phyloP scores from a whole-genome alignment of 2,113 vertebrate genomes.

The Gadus macrocephalus region DNA sequence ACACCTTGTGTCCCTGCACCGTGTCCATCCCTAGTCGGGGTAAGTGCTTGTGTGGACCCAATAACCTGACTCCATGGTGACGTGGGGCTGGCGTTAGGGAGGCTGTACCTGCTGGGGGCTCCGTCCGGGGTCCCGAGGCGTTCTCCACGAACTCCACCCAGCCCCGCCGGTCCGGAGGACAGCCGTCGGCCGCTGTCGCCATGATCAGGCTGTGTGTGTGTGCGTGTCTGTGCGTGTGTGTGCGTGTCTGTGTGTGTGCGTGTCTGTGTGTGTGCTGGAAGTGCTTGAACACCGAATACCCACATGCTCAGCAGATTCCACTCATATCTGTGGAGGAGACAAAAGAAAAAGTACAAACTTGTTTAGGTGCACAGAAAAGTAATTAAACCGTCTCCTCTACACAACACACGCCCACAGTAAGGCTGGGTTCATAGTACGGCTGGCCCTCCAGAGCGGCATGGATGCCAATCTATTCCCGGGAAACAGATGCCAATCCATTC shows the following conservation, averaged over 20 bases:
- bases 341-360: background rate
- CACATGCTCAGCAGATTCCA: background rate
- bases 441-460: too few species aligned
- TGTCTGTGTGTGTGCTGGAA: background rate
- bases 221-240: background rate
- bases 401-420: too few species aligned
- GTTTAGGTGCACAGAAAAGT: background rate
- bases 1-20: too few species aligned
- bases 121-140: background rate
- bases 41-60: background rate
- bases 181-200: slow-evolving; percentile 20
- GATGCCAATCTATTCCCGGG: too few species aligned
- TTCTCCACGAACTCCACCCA: slow-evolving; percentile 47
- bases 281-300: background rate
- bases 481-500: too few species aligned
- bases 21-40: too few species aligned
- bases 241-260: background rate
- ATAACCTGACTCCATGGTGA: background rate
- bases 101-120: slow-evolving; percentile 16
- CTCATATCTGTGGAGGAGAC: background rate
- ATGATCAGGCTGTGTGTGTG: slow-evolving; percentile 9
- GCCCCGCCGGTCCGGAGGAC: slow-evolving; percentile 1
- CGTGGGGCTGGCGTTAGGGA: too few species aligned
- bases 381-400: too few species aligned
- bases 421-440: too few species aligned